A percentile compares a stretch with the other conserved stretches of the same genome.
phyloP scores from a whole-genome alignment of 2,113 vertebrate genomes.

The Brachyhypopomus occidentalis region DNA sequence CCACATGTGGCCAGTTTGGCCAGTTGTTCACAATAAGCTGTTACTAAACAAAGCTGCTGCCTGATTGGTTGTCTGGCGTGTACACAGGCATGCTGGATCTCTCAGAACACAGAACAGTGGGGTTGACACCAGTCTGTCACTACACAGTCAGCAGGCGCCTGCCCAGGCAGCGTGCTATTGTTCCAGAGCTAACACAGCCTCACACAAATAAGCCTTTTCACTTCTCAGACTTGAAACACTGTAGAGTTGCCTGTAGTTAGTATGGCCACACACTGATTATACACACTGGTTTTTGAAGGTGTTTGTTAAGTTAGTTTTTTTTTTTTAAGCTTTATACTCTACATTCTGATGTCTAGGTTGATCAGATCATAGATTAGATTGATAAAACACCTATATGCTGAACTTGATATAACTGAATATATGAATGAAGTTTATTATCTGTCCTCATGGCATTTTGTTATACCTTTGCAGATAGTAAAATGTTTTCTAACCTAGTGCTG shows the following conservation, averaged over 20 bases:
- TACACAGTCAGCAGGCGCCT: slow-evolving; percentile 28
- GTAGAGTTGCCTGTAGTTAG: background rate
- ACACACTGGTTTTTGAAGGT: background rate
- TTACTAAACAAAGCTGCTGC: slow-evolving; percentile 59
- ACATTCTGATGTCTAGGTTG: too few relatives aligned
- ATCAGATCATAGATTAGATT: too few relatives aligned
- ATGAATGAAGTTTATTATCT: too few relatives aligned
- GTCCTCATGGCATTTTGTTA: too few relatives aligned
- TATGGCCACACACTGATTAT: background rate
- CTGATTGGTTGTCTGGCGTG: slow-evolving; percentile 42
- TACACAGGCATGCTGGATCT: slow-evolving; percentile 17
- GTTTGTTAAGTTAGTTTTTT: background rate
- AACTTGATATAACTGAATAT: too few relatives aligned
- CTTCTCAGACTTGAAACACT: background rate
- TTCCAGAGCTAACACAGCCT: slow-evolving; percentile 38
- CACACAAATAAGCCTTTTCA: slow-evolving; percentile 36
- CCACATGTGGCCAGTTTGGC: slow-evolving; percentile 32
- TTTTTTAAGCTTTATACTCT: too few relatives aligned
- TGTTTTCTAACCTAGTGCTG: too few relatives aligned
- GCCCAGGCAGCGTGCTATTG: slow-evolving; percentile 37
- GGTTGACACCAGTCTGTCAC: slow-evolving; percentile 41
- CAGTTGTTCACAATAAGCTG: slow-evolving; percentile 72
- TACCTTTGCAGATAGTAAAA: too few relatives aligned
- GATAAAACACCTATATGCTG: too few relatives aligned
- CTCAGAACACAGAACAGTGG: slow-evolving; percentile 21